Evolutionary conservation across 2,113 vertebrate species (phyloP).

Genomic region (Eudyptes chrysolophus): DNA sequence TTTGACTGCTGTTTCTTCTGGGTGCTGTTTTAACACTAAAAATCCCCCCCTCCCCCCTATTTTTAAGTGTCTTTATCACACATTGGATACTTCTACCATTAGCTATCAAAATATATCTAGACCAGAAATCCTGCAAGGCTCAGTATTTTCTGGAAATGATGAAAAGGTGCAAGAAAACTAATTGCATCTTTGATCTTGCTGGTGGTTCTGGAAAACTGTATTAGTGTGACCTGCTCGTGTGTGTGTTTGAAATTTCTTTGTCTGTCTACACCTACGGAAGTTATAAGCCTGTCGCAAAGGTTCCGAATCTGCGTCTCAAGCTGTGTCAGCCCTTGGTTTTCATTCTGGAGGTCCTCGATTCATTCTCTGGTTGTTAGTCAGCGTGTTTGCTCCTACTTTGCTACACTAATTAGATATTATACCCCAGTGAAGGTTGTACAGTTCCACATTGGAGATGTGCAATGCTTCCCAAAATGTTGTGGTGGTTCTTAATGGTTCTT

Average conservation of each 20-base stretch:
- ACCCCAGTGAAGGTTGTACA: neutral
- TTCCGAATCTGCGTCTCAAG: neutral
- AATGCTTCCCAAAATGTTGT: neutral
- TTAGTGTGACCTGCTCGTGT: neutral
- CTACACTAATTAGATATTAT: neutral
- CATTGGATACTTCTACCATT: neutral
- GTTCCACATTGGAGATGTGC: neutral
- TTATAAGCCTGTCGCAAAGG: neutral
- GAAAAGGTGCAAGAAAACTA: neutral
- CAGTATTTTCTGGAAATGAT: neutral
- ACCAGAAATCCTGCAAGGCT: neutral
- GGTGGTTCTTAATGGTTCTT: neutral
- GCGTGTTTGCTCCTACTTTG: neutral
- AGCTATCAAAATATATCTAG: neutral
- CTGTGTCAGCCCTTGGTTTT: neutral
- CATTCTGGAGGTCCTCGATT: neutral
- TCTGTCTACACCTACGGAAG: neutral
- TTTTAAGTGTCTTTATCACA: neutral
- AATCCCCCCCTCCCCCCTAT: no score
- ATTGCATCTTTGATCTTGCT: neutral
- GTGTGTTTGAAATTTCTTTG: neutral
- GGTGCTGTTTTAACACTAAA: neutral
- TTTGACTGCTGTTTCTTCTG: neutral
- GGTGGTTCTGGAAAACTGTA: neutral
- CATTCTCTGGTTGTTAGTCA: neutral